These are phyloP conservation scores for Aphelinus atriplicis DNA, from an alignment of 1,140 invertebrate species.

Conservation along the genomic window DNA sequence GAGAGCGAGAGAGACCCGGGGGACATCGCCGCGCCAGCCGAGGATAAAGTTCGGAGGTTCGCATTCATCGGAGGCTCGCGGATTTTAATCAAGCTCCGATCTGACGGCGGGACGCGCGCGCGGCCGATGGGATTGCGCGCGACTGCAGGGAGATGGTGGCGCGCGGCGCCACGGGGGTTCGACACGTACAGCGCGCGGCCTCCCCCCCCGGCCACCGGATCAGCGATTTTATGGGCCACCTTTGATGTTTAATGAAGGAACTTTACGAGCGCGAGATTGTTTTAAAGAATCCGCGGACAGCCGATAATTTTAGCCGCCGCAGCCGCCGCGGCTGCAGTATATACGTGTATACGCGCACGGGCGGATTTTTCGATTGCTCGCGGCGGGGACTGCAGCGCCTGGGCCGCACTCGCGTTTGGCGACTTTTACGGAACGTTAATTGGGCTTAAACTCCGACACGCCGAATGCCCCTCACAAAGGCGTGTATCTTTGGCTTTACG, in stretches of 20 bases:
- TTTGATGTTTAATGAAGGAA: conserved; percentile 66
- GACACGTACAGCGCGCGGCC: conserved; percentile 56
- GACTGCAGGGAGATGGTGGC: conserved; percentile 59
- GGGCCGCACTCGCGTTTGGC: conserved; percentile 1
- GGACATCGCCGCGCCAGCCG: conserved; percentile 19
- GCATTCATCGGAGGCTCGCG: conserved; percentile 61
- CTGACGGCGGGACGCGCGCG: conserved; percentile 51
- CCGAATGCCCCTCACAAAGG: conserved; percentile 18
- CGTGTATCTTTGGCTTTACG: conserved; percentile 35
- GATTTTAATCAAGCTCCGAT: conserved; percentile 67
- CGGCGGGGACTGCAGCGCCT: conserved; percentile 24
- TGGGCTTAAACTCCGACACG: conserved; percentile 31
- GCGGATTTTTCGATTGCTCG: conserved; percentile 5
- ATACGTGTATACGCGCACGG: too few species aligned
- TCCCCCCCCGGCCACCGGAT: conserved; percentile 51
- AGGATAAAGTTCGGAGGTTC: conserved; percentile 61
- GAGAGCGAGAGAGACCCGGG: conserved; percentile 3
- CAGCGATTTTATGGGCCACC: conserved; percentile 65
- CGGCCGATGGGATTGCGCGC: conserved; percentile 54
- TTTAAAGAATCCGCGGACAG: conserved; percentile 59
- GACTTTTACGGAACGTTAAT: conserved; percentile 40
- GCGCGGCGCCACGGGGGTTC: conserved; percentile 62
- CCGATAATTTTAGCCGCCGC: conserved; percentile 59
- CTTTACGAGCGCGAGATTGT: conserved; percentile 64
- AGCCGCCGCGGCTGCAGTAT: conserved; percentile 7